Percentiles rank a stretch among this genome's conserved stretches.
phyloP scores from a whole-genome alignment of 2,113 vertebrate species.

The Speoplatyrhinus poulsoni region DNA sequence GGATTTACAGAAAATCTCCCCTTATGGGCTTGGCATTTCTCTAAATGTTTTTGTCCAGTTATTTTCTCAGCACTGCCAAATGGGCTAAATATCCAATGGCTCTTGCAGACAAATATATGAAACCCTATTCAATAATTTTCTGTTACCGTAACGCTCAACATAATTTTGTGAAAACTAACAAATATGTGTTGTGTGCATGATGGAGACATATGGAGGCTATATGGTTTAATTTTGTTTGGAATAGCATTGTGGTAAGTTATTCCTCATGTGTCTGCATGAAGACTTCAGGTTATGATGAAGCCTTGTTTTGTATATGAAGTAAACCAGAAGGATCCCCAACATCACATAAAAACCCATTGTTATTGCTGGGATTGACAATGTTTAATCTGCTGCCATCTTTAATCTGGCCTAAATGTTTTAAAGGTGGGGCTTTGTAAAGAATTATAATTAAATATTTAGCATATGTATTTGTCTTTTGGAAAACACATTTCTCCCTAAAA shows the following conservation, averaged over 20 bases:
- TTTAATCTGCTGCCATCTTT: conserved; percentile 56
- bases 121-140: conserved; percentile 27
- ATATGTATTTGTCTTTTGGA: not conserved
- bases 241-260: conserved; percentile 41
- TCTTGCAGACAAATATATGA: conserved; percentile 23
- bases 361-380: conserved; percentile 50
- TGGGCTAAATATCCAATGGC: conserved; percentile 9
- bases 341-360: conserved; percentile 43
- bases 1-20: conserved; percentile 1
- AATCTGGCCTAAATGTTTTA: conserved; percentile 50
- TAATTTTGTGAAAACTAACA: conserved; percentile 15
- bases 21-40: not conserved
- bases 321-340: conserved; percentile 54
- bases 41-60: conserved; percentile 22
- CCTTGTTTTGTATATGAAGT: conserved; percentile 52
- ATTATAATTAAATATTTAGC: not conserved
- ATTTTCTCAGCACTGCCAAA: conserved; percentile 39
- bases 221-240: conserved; percentile 50
- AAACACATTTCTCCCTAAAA: not conserved
- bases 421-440: conserved; percentile 30
- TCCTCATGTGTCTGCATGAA: conserved; percentile 46
- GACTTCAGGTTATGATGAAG: conserved; percentile 30
- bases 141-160: not conserved
- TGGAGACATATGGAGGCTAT: conserved; percentile 32
- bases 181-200: conserved; percentile 23